Conservation (phyloP, 30 jellyfish, hydroid and myxozoan species). For the Turritopsis rubra region DNA sequence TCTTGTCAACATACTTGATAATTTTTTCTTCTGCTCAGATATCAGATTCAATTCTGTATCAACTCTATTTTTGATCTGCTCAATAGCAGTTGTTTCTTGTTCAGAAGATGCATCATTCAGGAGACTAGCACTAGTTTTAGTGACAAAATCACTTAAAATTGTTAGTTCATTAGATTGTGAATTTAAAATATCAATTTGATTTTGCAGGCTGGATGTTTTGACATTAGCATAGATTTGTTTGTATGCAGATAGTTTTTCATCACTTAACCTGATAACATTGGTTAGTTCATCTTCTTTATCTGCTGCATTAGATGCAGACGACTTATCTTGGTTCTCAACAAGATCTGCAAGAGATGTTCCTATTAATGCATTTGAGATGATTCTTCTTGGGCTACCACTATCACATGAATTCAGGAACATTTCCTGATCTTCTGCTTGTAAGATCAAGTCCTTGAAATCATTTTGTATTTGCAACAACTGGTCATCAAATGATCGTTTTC, state of each 20-base stretch:
- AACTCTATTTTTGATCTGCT: not conserved
- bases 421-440: conserved; percentile 10
- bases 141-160: not conserved
- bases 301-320: not conserved
- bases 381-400: not conserved
- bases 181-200: not conserved
- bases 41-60: not conserved
- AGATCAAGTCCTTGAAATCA: not conserved
- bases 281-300: not conserved
- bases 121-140: not conserved
- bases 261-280: not conserved
- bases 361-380: not conserved
- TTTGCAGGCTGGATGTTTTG: not conserved
- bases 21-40: not conserved
- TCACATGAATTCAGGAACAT: not conserved
- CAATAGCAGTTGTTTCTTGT: not conserved
- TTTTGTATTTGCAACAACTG: not conserved
- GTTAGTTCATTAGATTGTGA: not conserved
- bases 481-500: not conserved
- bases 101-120: not conserved
- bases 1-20: not conserved
- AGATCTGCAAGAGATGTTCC: not conserved
- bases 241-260: not conserved
- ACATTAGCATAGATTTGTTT: not conserved
- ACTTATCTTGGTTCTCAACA: not conserved